Evolutionary conservation across 2,797 vertebrate genomes (phyloP), one percentile per base, ranked within the genome.

Genomic region (Furcifer pardalis): DNA sequence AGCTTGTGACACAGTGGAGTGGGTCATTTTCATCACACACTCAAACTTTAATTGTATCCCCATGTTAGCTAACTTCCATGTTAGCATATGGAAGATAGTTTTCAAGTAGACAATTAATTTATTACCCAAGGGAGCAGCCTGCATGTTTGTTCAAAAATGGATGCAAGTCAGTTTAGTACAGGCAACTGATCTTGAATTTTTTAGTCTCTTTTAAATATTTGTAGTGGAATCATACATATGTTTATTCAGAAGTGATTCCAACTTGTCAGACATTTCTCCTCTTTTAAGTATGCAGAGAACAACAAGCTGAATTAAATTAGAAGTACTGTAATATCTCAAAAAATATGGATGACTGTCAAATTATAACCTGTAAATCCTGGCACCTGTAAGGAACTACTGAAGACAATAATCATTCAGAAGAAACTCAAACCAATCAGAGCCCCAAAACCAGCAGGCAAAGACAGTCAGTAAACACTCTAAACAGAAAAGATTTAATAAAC

Each of bases 351-450:
- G 75, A 35, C 19, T 89, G 86, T 46, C n/a, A 78, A 1, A 73
- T 0, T 52, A 71, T 59, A 73, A 86, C 3, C 82, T 84, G 19
- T 37, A 81, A 87, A 35, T 13, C 7, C 81, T 25, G 8, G 84
- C 25, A 84, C 88, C 86, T 84, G 83, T 81, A 83, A 91, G 84
- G 81, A 68, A 90, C 91, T 92, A 89, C 93, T 92, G 81, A 89
- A 93, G 91, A 92, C 89, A 91, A 37, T 85, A 92, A 89, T 89
- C 68, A 87, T 81, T 92, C 82, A 84, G 23, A 87, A 35, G 42
- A 89, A 83, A 84, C 79, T 23, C 59, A 90, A 69, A 49, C 89
- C 30, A 84, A 86, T 62, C 77, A 62, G 88, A 91, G 17, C 46
- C 62, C 62, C n/a, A 85, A 84, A 72, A 88, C 87, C 82, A 91